Base-by-base conservation (phyloP, 2,113 vertebrate genomes). In the Brachirus orientalis region DNA sequence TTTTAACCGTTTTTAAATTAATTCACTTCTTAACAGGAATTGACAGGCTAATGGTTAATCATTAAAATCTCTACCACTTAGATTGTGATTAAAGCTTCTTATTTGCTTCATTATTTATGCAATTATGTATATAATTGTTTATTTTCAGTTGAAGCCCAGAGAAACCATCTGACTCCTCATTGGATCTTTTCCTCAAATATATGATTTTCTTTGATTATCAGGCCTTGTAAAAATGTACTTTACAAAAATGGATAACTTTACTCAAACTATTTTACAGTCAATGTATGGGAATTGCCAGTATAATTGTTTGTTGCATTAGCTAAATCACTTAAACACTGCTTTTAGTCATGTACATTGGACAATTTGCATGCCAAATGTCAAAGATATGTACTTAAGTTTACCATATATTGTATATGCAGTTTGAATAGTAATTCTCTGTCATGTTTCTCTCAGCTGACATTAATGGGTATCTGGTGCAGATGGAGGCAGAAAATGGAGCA, bases 381-480 rank as follows among this genome's bases (percentile, higher is more conserved):
- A 48, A 20, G 20, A n/a, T 3, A 52, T 52, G 7, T 45, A 36
- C 37, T 44, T 12, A 43, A 17, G 36, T 72, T 57, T 36, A 8
- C 7, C 7, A 52, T 54, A 38, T 28, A 54, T 46, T 18, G n/a
- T n/a, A n/a, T n/a, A n/a, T 61, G 16, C 66, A 12, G 36, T 41
- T 67, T 67, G 5, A 45, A 67, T 66, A n/a, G 2, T 59, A 71
- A 62, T 28, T 55, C 3, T n/a, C n/a, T 56, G 5, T 58, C 52
- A 12, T 63, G 38, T 73, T 40, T 55, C 67, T 35, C 10, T 40
- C 50, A 71, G 69, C 28, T 64, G 45, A 14, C n/a, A 57, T 33
- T 36, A 58, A 56, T 45, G n/a, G 43, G 9, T 35, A 2, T 38
- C 33, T 57, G 22, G 38, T 46, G n/a, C 50, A 43, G 48, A 68